Percentiles rank a stretch among this genome's conserved stretches.
These are phyloP conservation scores for Aphidoletes aphidimyza DNA, from an alignment of 2,888 invertebrate species.

Conservation along the genomic window DNA sequence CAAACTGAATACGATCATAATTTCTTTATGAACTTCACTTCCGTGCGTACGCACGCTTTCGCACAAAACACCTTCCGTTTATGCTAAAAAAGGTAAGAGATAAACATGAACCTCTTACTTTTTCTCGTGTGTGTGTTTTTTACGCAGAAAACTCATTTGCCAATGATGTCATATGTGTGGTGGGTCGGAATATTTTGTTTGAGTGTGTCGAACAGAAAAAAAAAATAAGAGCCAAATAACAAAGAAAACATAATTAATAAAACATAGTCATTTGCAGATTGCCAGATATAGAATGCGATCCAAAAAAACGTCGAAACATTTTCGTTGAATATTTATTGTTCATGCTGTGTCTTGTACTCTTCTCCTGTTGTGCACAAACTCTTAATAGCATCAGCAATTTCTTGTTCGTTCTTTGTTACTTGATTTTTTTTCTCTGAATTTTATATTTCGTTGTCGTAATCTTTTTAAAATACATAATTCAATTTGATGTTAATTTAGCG, in stretches of 20 bases:
- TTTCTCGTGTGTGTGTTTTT: no score
- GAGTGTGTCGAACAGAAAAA: not conserved
- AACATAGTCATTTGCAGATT: constrained; percentile 11
- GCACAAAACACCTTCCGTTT: no score
- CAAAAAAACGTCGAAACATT: not conserved
- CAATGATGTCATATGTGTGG: no score
- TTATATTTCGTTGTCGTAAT: not conserved
- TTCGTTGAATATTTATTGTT: constrained; percentile 39
- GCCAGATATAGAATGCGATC: not conserved
- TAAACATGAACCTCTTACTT: no score
- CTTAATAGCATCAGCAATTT: not conserved
- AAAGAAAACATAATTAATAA: constrained; percentile 3
- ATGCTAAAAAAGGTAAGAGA: no score
- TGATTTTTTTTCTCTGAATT: not conserved
- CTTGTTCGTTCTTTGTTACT: not conserved
- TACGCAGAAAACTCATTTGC: no score
- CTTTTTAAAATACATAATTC: constrained; percentile 9
- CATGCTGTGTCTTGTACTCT: not conserved
- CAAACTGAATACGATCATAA: not conserved
- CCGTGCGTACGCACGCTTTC: no score
- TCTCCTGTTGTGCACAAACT: not conserved
- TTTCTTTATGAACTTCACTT: no score
- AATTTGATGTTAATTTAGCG: constrained; percentile 51
- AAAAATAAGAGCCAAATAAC: not conserved
- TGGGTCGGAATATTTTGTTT: not conserved